phyloP scores from a whole-genome alignment of 2,888 invertebrate species.

The Acronicta psi region DNA sequence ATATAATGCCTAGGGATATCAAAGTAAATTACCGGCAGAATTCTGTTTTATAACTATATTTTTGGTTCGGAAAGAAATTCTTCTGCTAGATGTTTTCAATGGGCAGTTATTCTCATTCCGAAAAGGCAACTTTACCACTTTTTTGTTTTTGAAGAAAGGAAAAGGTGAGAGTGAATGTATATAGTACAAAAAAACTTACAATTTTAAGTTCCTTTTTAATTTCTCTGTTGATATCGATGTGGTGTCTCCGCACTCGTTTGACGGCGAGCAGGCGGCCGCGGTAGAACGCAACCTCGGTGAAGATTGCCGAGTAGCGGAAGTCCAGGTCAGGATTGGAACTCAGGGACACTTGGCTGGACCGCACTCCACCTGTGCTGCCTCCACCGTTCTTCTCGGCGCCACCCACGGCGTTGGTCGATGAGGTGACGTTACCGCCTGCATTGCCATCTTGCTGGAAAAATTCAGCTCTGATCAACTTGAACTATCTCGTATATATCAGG shows the following conservation, averaged over 20 bases:
- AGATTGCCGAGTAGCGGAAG: constrained; percentile 96
- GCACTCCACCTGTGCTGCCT: constrained; percentile 84
- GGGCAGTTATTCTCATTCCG: too few species aligned
- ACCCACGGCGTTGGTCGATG: constrained; percentile 93
- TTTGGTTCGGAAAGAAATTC: neutral
- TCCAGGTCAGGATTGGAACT: constrained; percentile 97
- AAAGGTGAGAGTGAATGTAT: neutral
- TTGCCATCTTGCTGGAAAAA: constrained; percentile 89
- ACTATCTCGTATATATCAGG: neutral
- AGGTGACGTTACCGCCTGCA: constrained; percentile 93
- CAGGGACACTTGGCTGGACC: constrained; percentile 96
- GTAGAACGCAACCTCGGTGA: constrained; percentile 96
- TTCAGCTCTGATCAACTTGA: constrained; percentile 85
- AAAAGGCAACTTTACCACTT: too few species aligned
- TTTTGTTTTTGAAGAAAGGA: too few species aligned
- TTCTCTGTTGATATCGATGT: constrained; percentile 95
- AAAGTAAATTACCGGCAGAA: constrained; percentile 39
- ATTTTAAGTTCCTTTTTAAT: constrained; percentile 98
- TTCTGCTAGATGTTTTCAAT: too few species aligned
- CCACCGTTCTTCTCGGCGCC: constrained; percentile 72
- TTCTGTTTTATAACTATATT: constrained; percentile 1
- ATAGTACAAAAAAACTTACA: constrained; percentile 85
- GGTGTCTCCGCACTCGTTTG: constrained; percentile 94
- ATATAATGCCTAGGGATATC: constrained; percentile 36
- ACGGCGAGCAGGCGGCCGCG: constrained; percentile 96